These are phyloP conservation scores for Eulithis testata DNA, from an alignment of 2,888 invertebrate species.

Conservation along the genomic window DNA sequence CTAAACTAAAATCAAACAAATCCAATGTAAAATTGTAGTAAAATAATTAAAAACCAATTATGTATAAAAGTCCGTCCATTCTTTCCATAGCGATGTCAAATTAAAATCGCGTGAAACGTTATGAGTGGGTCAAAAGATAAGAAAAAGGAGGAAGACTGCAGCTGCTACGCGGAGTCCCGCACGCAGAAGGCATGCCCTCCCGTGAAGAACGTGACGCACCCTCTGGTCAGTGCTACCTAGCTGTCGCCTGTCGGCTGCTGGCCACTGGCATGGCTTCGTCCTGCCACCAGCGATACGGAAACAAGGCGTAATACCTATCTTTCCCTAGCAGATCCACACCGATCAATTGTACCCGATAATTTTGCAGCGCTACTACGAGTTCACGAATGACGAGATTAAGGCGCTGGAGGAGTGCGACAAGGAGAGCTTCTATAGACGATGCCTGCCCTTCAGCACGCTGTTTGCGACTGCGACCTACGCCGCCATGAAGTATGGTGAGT, in stretches of 20 bases:
- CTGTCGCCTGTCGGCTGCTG: neutral
- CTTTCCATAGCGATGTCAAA: conserved; percentile 48
- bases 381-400: conserved; percentile 88
- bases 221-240: conserved; percentile 58
- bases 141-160: conserved; percentile 52
- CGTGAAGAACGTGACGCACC: conserved; percentile 67
- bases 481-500: conserved; percentile 86
- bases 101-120: conserved; percentile 43
- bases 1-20: conserved; percentile 8
- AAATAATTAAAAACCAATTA: conserved; percentile 35
- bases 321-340: too few relatives aligned
- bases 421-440: conserved; percentile 91
- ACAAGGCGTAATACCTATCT: too few relatives aligned
- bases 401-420: conserved; percentile 90
- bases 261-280: too few relatives aligned
- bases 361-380: conserved; percentile 84
- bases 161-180: conserved; percentile 52
- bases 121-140: conserved; percentile 61
- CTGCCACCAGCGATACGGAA: too few relatives aligned
- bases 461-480: conserved; percentile 87
- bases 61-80: conserved; percentile 39
- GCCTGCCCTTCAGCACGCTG: conserved; percentile 87
- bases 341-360: neutral
- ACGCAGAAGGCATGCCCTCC: conserved; percentile 55
- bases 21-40: conserved; percentile 37